Evolutionary conservation across 2,888 invertebrate species (phyloP).

Genomic region (Ennomos fuscantarius): DNA sequence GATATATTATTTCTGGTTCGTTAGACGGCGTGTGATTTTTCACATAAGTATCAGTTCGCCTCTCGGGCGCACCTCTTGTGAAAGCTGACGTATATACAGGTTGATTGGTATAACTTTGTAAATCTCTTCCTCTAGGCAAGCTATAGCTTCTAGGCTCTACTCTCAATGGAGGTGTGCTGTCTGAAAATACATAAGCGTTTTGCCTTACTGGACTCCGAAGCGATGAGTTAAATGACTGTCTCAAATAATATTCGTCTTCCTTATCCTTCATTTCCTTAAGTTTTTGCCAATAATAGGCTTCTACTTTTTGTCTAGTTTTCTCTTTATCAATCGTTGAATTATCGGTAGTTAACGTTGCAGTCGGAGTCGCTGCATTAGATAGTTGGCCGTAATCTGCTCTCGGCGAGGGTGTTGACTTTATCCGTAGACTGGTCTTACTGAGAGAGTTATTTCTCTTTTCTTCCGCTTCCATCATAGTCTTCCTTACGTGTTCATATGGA

Average conservation of each 20-base stretch:
- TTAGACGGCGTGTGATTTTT: constrained; percentile 46
- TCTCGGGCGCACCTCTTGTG: constrained; percentile 63
- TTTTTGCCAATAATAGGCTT: constrained; percentile 89
- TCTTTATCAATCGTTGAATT: constrained; percentile 66
- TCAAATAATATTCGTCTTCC: constrained; percentile 83
- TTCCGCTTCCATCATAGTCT: constrained; percentile 72
- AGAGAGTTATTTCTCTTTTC: constrained; percentile 66
- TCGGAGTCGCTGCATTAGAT: constrained; percentile 41
- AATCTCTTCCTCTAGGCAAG: constrained; percentile 62
- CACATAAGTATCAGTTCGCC: constrained; percentile 70
- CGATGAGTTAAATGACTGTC: constrained; percentile 53
- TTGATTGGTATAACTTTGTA: constrained; percentile 53
- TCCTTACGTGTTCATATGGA: constrained; percentile 72
- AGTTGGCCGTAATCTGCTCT: constrained; percentile 42
- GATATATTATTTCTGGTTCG: constrained; percentile 61
- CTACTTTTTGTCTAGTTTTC: constrained; percentile 85
- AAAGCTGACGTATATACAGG: constrained; percentile 58
- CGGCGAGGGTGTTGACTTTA: constrained; percentile 57
- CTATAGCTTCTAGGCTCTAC: constrained; percentile 62
- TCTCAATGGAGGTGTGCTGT: constrained; percentile 55
- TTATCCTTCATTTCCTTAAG: constrained; percentile 86
- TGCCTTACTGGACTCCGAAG: constrained; percentile 44
- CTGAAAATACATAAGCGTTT: constrained; percentile 49
- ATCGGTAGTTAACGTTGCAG: constrained; percentile 34
- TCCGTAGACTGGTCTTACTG: constrained; percentile 53